Evolutionary conservation across 2,888 invertebrate species (phyloP), one percentile per base, ranked within the genome.

Genomic region (Mantis religiosa): DNA sequence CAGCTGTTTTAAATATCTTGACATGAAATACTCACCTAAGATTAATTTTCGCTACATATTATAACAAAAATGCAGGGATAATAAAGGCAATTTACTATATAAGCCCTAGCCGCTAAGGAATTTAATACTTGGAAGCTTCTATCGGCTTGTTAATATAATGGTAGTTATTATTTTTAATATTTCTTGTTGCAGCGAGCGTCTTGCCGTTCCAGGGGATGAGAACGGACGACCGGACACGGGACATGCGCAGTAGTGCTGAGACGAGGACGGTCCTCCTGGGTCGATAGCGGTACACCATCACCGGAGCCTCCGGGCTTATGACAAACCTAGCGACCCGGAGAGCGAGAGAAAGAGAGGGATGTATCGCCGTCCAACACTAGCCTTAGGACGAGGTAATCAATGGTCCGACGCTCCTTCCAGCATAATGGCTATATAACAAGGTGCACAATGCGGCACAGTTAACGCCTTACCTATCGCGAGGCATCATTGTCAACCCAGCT

Each of bases 301-400:
- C 86, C 28, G 71, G 86, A 82, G 87, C 87, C 87, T 87, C 87
- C 30, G 87, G 87, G 87, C 87, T 87, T 87, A 87, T 87, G 87
- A 87, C 87, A 87, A 86, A 86, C 86, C 81, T 81, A 82, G 82
- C 30, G 82, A 47, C 28, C 30, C 28, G 28, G 71, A 86, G 15
- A 86, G 86, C n/a, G 30, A 71, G 54, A 71, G 54, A 71, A 71
- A 71, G 54, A 71, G 54, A 71, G 54, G 54, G 54, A 15, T 71
- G 54, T 71, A 71, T 71, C 54, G 25, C 54, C 54, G 54, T 71
- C 54, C 54, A 71, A 71, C 54, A 71, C 54, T 71, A 71, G 54
- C 54, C 54, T 71, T 71, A 71, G 54, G 54, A 71, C 4, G 54
- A 71, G 54, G 54, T 71, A 71, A 71, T 71, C 54, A 71, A 71